These are phyloP conservation scores for Burhinus bistriatus DNA, from an alignment of 2,113 vertebrate genomes.

Conservation along the genomic window DNA sequence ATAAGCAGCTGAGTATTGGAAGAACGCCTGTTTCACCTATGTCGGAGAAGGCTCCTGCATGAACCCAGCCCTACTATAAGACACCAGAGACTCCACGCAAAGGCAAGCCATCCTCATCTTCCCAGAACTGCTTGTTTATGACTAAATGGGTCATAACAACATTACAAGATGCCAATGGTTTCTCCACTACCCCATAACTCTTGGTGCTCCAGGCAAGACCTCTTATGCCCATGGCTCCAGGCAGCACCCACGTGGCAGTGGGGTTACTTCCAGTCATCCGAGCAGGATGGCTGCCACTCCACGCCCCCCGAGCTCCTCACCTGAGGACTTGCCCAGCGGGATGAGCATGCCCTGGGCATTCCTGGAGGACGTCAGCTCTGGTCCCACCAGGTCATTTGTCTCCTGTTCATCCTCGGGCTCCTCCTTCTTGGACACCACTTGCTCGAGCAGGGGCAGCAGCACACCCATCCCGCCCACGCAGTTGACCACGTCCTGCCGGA, in stretches of 20 bases:
- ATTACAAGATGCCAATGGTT: neutral
- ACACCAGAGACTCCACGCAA: neutral
- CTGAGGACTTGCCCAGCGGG: slow-evolving; percentile 85
- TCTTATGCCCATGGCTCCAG: neutral
- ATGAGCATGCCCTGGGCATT: slow-evolving; percentile 84
- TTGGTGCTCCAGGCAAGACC: neutral
- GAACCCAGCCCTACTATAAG: neutral
- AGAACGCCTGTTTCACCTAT: rapidly evolving
- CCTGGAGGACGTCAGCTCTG: slow-evolving; percentile 85
- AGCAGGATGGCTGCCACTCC: neutral
- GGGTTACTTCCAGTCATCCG: neutral
- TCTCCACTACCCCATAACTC: rapidly evolving
- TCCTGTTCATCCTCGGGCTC: slow-evolving; percentile 79
- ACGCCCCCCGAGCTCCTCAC: slow-evolving; percentile 35
- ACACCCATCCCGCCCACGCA: slow-evolving; percentile 90
- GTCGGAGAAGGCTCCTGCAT: neutral
- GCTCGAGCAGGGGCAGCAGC: slow-evolving; percentile 89
- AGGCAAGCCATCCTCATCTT: neutral
- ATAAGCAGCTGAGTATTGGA: rapidly evolving
- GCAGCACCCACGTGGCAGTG: rapidly evolving
- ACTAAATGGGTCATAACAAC: neutral
- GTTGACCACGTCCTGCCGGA: slow-evolving; percentile 87
- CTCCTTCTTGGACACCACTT: slow-evolving; percentile 78
- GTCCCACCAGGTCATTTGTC: slow-evolving; percentile 87
- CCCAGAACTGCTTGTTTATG: neutral